These are phyloP conservation scores for Erythrocercus mccallii DNA, from an alignment of 2,113 vertebrate species.

Conservation along the genomic window DNA sequence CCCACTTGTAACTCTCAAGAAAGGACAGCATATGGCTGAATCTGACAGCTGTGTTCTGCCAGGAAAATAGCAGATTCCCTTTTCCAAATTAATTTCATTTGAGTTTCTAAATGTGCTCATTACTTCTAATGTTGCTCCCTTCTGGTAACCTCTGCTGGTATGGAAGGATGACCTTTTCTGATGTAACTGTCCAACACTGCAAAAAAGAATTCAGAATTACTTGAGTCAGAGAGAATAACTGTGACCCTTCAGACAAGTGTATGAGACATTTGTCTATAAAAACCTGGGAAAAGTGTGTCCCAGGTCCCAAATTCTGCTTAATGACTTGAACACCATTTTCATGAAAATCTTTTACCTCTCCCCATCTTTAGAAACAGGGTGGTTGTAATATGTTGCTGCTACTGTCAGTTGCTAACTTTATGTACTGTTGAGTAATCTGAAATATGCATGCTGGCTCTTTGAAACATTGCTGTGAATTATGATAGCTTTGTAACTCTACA, in stretches of 20 bases:
- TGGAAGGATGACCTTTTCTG: not conserved
- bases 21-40: not conserved
- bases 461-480: slow-evolving; percentile 18
- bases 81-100: not conserved
- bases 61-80: not conserved
- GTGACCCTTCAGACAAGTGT: not conserved
- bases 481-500: not conserved
- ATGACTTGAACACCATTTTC: not conserved
- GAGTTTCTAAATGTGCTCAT: not conserved
- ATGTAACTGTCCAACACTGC: not conserved
- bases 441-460: not conserved
- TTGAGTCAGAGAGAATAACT: not conserved
- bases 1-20: not conserved
- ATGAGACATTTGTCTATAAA: not conserved
- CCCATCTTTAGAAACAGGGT: not conserved
- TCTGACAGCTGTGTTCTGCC: not conserved
- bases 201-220: not conserved
- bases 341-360: not conserved
- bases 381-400: not conserved
- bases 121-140: not conserved
- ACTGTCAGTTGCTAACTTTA: not conserved
- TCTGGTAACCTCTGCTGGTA: not conserved
- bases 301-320: not conserved
- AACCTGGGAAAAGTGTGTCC: not conserved
- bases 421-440: not conserved